Conservation (phyloP, 2,888 invertebrate genomes). For the Agrypnus murinus region DNA sequence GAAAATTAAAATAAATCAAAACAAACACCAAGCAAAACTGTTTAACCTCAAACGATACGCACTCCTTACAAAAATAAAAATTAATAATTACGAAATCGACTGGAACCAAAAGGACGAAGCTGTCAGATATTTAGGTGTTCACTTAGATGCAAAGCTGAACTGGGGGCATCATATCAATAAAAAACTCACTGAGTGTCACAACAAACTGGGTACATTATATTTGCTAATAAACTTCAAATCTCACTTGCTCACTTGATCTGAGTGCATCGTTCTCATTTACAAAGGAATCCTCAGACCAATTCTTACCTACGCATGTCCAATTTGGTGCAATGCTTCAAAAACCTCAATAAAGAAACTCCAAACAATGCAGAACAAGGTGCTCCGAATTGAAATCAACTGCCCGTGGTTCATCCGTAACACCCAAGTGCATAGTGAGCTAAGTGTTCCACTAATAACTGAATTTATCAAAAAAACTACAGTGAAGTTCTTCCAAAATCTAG, state of each 20-base stretch:
- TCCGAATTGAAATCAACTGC: constrained; percentile 17
- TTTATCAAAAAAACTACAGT: no score
- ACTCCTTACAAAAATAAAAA: constrained; percentile 10
- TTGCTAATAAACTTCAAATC: background rate
- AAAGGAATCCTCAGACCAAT: constrained; percentile 26
- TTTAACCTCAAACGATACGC: constrained; percentile 13
- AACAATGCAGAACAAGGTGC: constrained; percentile 4
- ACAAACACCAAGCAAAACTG: constrained; percentile 15
- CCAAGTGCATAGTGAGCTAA: no score
- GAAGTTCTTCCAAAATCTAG: no score
- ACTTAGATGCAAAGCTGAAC: no score
- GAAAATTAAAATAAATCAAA: no score
- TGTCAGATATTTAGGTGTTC: constrained; percentile 15
- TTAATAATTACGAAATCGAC: constrained; percentile 13
- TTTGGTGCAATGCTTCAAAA: no score
- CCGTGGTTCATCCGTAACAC: no score
- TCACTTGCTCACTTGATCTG: background rate
- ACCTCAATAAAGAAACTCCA: no score
- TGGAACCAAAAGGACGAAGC: constrained; percentile 17
- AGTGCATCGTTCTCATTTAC: constrained; percentile 7
- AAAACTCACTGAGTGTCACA: no score
- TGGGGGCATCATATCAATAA: constrained; percentile 22
- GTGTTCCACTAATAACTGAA: no score
- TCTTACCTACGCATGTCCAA: no score
- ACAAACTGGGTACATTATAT: constrained; percentile 4